Percentiles rank a stretch among this genome's conserved stretches.
These are phyloP conservation scores for Mesoligia furuncula DNA, from an alignment of 2,888 invertebrate genomes.

Conservation along the genomic window DNA sequence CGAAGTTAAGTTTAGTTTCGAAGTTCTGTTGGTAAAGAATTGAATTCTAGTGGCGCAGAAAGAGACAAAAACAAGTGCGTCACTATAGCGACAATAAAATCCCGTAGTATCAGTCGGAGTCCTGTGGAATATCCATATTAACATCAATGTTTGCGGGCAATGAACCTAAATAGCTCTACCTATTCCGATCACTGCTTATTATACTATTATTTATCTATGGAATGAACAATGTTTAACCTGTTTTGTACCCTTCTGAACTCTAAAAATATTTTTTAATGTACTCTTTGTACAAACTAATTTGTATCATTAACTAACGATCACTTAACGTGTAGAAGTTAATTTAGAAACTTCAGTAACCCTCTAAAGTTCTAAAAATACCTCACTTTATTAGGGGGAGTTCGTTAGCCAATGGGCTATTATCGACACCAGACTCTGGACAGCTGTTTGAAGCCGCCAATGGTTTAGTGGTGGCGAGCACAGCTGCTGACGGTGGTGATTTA, in stretches of 20 bases:
- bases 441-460: slow-evolving; percentile 28
- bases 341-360: slow-evolving; percentile 30
- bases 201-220: background rate
- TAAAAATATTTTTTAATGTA: slow-evolving; percentile 32
- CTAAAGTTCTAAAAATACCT: slow-evolving; percentile 31
- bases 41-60: no score
- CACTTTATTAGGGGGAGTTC: slow-evolving; percentile 13
- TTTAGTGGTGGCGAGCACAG: background rate
- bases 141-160: no score
- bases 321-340: slow-evolving; percentile 48
- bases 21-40: no score
- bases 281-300: slow-evolving; percentile 11
- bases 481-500: background rate
- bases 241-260: background rate
- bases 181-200: no score
- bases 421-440: slow-evolving; percentile 23
- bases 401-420: slow-evolving; percentile 17
- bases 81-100: no score
- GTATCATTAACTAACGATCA: slow-evolving; percentile 44
- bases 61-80: no score
- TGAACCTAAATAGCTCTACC: no score
- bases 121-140: no score
- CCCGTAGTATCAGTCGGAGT: no score
- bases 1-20: no score
- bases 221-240: background rate